These are phyloP conservation scores for Hylomyscus alleni DNA, from an alignment of 2,797 vertebrate species.

Conservation along the genomic window DNA sequence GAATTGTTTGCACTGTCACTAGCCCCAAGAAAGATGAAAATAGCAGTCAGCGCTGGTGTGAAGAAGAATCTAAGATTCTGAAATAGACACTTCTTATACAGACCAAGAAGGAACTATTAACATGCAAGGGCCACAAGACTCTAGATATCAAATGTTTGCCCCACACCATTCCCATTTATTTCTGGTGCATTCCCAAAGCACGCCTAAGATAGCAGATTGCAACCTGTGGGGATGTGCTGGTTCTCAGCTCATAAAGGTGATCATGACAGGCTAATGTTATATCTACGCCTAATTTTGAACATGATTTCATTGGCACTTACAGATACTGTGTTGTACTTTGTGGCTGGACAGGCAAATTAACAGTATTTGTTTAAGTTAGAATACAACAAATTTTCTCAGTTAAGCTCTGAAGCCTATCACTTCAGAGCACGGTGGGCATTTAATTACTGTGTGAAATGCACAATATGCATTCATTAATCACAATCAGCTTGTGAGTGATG, in stretches of 20 bases:
- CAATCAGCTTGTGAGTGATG: slow-evolving; percentile 13
- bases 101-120: not conserved
- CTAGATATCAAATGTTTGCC: not conserved
- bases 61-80: not conserved
- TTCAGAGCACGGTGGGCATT: slow-evolving; percentile 52
- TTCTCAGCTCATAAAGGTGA: not conserved
- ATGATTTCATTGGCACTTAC: slow-evolving; percentile 23
- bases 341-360: slow-evolving; percentile 17
- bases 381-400: slow-evolving; percentile 41
- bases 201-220: not conserved
- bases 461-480: slow-evolving; percentile 67
- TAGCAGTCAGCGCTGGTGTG: not conserved
- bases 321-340: not conserved
- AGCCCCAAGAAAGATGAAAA: not conserved
- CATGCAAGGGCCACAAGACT: not conserved
- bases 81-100: not conserved
- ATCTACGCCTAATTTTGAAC: not conserved
- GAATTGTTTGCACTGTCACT: not conserved
- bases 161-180: not conserved
- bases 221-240: not conserved
- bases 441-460: slow-evolving; percentile 62
- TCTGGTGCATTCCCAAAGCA: not conserved
- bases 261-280: not conserved
- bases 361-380: slow-evolving; percentile 36
- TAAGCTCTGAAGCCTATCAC: slow-evolving; percentile 61